These are phyloP conservation scores for Rhinichthys osculus DNA, from an alignment of 2,797 vertebrate species.

Conservation along the genomic window DNA sequence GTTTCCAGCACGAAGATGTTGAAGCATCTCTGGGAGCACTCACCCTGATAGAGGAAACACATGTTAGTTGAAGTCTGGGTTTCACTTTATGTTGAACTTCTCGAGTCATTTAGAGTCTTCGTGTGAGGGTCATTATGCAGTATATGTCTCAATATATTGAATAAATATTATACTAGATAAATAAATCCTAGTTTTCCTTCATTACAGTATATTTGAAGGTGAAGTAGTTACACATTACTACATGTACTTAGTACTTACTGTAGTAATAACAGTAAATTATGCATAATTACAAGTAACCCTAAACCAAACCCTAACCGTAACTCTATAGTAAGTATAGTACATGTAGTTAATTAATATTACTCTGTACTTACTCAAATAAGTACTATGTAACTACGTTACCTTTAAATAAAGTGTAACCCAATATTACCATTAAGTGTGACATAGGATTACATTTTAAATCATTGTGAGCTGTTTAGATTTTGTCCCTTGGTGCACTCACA, in stretches of 20 bases:
- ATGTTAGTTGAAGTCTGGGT: conserved; percentile 10
- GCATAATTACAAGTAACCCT: too few relatives aligned
- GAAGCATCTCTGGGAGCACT: conserved; percentile 90
- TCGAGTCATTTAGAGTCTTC: not conserved
- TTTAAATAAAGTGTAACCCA: too few relatives aligned
- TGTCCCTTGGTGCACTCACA: not conserved
- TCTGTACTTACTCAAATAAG: too few relatives aligned
- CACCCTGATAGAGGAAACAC: conserved; percentile 80
- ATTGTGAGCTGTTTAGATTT: not conserved
- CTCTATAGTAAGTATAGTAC: too few relatives aligned
- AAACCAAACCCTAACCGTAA: too few relatives aligned
- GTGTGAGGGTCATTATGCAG: not conserved
- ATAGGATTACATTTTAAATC: not conserved
- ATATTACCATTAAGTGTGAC: too few relatives aligned
- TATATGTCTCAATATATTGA: not conserved
- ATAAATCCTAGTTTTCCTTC: not conserved
- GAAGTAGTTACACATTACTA: too few relatives aligned
- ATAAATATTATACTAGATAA: not conserved
- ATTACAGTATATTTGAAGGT: too few relatives aligned
- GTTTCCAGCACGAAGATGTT: conserved; percentile 96
- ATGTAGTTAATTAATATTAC: too few relatives aligned
- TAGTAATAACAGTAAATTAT: too few relatives aligned
- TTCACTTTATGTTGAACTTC: not conserved
- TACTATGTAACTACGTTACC: too few relatives aligned
- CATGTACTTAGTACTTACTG: too few relatives aligned